phyloP scores from a whole-genome alignment of 2,797 vertebrate species.

The Anguilla megastoma region DNA sequence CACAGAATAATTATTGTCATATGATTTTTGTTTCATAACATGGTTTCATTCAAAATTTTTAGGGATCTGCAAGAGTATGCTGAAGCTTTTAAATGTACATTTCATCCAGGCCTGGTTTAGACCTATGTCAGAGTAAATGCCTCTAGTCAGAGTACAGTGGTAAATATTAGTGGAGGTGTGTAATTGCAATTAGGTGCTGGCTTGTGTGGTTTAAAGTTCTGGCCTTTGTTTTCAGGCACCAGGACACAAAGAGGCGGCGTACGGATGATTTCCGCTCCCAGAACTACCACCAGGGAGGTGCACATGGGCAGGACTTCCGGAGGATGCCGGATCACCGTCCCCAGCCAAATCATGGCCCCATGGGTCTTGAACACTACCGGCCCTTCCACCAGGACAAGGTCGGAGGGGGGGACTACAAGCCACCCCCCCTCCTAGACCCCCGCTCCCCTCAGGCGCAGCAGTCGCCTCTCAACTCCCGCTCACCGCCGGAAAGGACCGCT shows the following conservation, averaged over 20 bases:
- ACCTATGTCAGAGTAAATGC: neutral
- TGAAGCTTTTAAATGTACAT: neutral
- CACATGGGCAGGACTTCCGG: conserved; percentile 88
- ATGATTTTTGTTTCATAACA: neutral
- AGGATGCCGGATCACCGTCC: conserved; percentile 88
- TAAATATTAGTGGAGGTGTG: neutral
- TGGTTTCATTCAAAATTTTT: neutral
- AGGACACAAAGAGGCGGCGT: conserved; percentile 88
- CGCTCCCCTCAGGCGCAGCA: conserved; percentile 91
- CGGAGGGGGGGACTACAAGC: conserved; percentile 74
- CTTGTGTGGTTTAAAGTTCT: neutral
- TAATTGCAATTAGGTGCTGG: neutral
- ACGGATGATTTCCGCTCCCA: conserved; percentile 84
- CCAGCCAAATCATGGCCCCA: conserved; percentile 75
- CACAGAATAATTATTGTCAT: too few relatives aligned
- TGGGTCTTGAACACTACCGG: conserved; percentile 87
- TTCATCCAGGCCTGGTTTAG: neutral
- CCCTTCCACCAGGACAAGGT: conserved; percentile 85
- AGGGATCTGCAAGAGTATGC: neutral
- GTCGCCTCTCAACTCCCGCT: conserved; percentile 88
- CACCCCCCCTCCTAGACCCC: conserved; percentile 82
- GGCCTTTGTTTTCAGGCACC: conserved; percentile 71
- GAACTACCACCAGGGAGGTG: conserved; percentile 72
- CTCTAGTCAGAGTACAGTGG: neutral
- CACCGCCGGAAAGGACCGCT: conserved; percentile 82